Base-by-base conservation (phyloP, 2,888 invertebrate species). In the Tricholauxania praeusta region DNA sequence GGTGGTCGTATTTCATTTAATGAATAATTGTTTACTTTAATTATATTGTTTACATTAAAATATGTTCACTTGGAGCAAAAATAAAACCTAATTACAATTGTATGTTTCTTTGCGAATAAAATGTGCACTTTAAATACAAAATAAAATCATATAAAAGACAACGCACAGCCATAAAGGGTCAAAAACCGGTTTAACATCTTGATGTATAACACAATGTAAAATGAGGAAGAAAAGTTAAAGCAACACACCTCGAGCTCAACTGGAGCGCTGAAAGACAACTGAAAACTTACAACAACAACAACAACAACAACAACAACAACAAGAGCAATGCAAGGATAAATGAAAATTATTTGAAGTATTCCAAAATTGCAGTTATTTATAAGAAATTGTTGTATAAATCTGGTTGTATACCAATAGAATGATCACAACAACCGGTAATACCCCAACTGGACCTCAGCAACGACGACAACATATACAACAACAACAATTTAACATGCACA, bases 401-500 rank as follows among this genome's bases (percentile, higher is more conserved):
- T 15, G 15, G 12, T 49, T 22, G 48, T 15, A 22, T 59, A n/a
- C 48, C 8, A 39, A 60, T 8, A 49, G 62, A 47, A 39, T 53
- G 63, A 22, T 72, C n/a, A 68, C 72, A 14, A 70, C 75, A 63
- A 60, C 51, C 12, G 47, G 48, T 28, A 69, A 69, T 53, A 52
- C 62, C 15, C 17, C 32, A 17, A 47, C 62, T 15, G 70, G 63
- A 19, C 67, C 67, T 2, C 69, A 66, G 65, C 69, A 71, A 19
- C 77, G 70, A 48, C 48, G 22, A 17, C 69, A 69, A 8, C 70
- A 70, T 19, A n/a, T n/a, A n/a, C 60, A 52, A 14, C 62, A 60
- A 17, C 51, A 49, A 15, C 17, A 39, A 12, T 15, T 17, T 19
- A 32, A 47, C 17, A 22, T 52, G 52, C 83, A 82, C 80, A 48